Base-by-base conservation (phyloP, 2,888 invertebrate species). In the Drosophila bunnanda region DNA sequence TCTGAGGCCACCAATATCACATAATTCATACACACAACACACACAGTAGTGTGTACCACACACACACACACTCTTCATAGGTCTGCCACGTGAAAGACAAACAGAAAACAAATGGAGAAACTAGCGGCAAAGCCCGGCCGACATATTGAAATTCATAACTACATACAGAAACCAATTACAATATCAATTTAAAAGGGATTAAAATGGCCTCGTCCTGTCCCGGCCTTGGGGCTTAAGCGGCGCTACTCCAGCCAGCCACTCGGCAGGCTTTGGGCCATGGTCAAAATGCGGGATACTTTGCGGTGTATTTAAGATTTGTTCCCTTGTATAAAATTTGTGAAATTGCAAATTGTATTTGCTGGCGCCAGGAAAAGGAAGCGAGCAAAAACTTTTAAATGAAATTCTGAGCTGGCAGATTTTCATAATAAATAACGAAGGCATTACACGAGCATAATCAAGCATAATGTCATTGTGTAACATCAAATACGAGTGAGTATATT, bases 151-250 rank as follows among this genome's bases (percentile, higher is more conserved):
- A 82, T 83, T 80, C 80, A 83, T 82, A 84, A 78, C 86, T 84
- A 82, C 74, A 74, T 67, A 71, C 75, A 77, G 75, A 89, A 88
- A 78, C 79, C 89, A 88, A 89, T 88, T 89, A 88, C 82, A 88
- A 88, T 88, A 89, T 77, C 88, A 89, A 88, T 88, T 89, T 88
- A 79, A 88, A 83, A 77, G 79, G 79, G 89, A 88, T 88, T 88
- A 89, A 88, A 88, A 75, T 54, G 67, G 73, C 72, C 76, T 70
- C 57, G 71, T 28, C 13, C 36, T 1, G 17, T 28, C 20, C 48
- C 30, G 20, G 48, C 71, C 57, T 48, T 22, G 52, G 46, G 73
- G 84, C 78, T 79, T 78, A 76, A 50, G 56, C 73, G 39, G 25
- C 53, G 34, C 30, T 32, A 32, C 32, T 32, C 10, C 32, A 32